phyloP scores from a whole-genome alignment of 1,140 invertebrate genomes.

The Myzus persicae region DNA sequence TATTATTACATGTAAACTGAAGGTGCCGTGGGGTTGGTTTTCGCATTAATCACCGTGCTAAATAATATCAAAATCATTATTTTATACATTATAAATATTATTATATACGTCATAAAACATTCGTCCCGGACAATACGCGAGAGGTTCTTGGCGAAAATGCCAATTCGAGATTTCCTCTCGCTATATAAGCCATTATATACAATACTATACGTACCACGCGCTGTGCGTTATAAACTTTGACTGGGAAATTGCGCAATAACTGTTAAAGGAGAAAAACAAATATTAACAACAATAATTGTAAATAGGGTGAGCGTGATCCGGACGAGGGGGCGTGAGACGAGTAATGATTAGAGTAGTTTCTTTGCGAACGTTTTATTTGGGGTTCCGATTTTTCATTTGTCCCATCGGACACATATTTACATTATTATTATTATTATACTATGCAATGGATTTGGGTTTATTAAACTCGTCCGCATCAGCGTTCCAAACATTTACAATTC shows the following conservation, averaged over 20 bases:
- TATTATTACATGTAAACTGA: background rate
- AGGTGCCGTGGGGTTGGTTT: background rate
- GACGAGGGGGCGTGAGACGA: background rate
- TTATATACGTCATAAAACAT: background rate
- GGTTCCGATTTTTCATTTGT: slow-evolving; percentile 5
- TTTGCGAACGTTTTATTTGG: background rate
- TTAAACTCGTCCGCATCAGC: background rate
- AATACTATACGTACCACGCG: background rate
- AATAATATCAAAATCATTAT: background rate
- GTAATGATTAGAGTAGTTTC: slow-evolving; percentile 17
- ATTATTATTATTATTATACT: background rate
- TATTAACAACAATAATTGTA: background rate
- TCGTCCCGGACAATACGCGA: background rate
- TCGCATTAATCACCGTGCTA: slow-evolving; percentile 13
- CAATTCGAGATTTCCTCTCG: background rate
- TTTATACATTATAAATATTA: background rate
- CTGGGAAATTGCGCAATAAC: background rate
- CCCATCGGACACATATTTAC: background rate
- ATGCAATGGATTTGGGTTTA: background rate
- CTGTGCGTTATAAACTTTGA: background rate
- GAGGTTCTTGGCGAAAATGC: background rate
- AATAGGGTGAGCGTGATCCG: slow-evolving; percentile 13
- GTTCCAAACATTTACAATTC: background rate
- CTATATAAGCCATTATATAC: background rate
- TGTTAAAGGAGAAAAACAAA: slow-evolving; percentile 13